Base-by-base conservation (phyloP, 1,140 invertebrate genomes). In the Pseudomyrmex gracilis region DNA sequence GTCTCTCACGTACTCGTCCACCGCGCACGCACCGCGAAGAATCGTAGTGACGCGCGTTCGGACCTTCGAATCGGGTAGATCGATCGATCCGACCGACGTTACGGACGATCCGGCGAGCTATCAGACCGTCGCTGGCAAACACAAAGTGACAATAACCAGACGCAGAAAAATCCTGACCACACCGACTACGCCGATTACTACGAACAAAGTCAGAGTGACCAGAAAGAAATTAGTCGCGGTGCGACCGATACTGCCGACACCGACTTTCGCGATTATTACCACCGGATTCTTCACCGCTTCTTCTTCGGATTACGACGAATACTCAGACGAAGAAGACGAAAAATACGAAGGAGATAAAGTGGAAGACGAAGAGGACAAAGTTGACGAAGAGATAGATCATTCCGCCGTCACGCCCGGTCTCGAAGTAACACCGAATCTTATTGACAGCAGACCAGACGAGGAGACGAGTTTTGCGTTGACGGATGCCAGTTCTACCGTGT, bases 91-190 rank as follows among this genome's bases (percentile, higher is more conserved):
- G 8, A 58, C 64, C 10, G 45, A 61, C 13, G 51, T 57, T n/a
- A 15, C 61, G 4, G 61, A 73, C 1, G 61, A 73, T 0, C 24
- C 8, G 2, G 22, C 43, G n/a, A 60, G 63, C 20, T 20, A 53
- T 0, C 61, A 49, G 0, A 61, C 78, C 3, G 84, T 87, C 13
- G 66, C 64, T 10, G 87, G 78, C 43, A 87, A 87, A 1, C 94
- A 94, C 60, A 94, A 93, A 61, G 91, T 94, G 13, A 94, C 93
- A 0, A 90, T 94, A 8, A 94, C 94, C 0, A 87, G 94, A 8
- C 91, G 92, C 71, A 90, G 94, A 63, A 94, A 94, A 74, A 77
- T 94, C 49, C 82, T 70, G 53, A 89, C 93, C 5, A 92, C 88
- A 2, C 60, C 87, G 7, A 74, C 68, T 13, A 24, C 22, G 7